Conservation (phyloP, 2,888 invertebrate species). For the Tinea pellionella region DNA sequence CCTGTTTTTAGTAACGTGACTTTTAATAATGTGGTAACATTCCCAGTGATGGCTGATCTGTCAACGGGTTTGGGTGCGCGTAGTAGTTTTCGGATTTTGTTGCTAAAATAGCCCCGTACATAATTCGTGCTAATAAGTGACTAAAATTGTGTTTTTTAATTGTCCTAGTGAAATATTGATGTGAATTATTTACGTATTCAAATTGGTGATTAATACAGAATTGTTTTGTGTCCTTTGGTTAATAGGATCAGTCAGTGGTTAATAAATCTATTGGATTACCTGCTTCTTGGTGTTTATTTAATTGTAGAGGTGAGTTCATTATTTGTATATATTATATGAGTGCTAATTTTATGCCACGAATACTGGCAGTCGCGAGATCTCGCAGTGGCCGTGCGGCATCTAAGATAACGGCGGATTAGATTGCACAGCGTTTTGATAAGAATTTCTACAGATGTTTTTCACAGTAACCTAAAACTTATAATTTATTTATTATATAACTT, state of each 20-base stretch:
- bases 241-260: constrained; percentile 65
- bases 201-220: constrained; percentile 50
- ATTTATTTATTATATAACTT: neutral
- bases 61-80: constrained; percentile 45
- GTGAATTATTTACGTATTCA: constrained; percentile 41
- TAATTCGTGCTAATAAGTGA: constrained; percentile 31
- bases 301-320: constrained; percentile 9
- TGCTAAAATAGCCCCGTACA: constrained; percentile 50
- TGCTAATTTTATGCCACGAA: constrained; percentile 46
- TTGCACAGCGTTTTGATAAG: constrained; percentile 60
- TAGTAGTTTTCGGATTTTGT: constrained; percentile 48
- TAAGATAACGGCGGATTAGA: constrained; percentile 63
- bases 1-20: constrained; percentile 35
- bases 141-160: neutral
- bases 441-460: constrained; percentile 17
- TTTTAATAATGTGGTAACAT: constrained; percentile 29
- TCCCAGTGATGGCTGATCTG: constrained; percentile 64
- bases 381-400: constrained; percentile 25
- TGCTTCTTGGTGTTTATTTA: constrained; percentile 10
- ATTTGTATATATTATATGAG: neutral
- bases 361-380: constrained; percentile 30
- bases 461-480: neutral
- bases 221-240: constrained; percentile 52
- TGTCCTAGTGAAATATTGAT: constrained; percentile 30
- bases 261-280: constrained; percentile 22